Conservation (phyloP, 2,888 invertebrate genomes). For the Drosophila melanocephala region DNA sequence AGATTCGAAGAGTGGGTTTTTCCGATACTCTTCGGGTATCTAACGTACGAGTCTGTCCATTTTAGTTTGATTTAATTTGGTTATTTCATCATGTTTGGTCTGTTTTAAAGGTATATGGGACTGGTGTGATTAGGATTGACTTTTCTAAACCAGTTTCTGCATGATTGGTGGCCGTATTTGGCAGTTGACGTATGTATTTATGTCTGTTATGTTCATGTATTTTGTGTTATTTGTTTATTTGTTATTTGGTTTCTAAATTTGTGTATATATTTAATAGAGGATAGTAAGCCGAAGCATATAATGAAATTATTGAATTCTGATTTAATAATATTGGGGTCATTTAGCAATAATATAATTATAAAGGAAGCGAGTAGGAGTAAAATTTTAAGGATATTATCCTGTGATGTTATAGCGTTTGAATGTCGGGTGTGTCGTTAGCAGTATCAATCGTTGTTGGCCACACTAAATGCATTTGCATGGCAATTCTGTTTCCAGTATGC, state of each 20-base stretch:
- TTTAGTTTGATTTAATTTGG: neutral
- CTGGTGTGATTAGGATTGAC: neutral
- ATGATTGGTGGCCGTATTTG: neutral
- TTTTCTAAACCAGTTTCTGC: neutral
- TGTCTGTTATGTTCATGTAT: neutral
- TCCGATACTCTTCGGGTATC: neutral
- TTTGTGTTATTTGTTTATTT: neutral
- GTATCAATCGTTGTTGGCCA: neutral
- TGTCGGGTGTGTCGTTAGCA: neutral
- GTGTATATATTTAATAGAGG: neutral
- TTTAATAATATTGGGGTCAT: neutral
- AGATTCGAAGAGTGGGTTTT: neutral
- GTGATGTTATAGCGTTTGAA: neutral
- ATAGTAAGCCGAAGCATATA: neutral
- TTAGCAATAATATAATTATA: neutral
- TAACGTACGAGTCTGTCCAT: neutral
- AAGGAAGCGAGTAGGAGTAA: neutral
- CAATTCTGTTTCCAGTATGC: conserved; percentile 61
- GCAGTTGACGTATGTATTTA: neutral
- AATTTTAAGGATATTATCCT: neutral
- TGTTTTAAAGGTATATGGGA: neutral
- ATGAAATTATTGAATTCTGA: neutral
- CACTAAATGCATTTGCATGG: conserved; percentile 45
- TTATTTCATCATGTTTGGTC: neutral
- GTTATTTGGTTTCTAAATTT: neutral